Percentiles rank a stretch among this genome's conserved stretches.
phyloP scores from a whole-genome alignment of 35 echinoderm and acorn worm genomes.

The Anneissia japonica region DNA sequence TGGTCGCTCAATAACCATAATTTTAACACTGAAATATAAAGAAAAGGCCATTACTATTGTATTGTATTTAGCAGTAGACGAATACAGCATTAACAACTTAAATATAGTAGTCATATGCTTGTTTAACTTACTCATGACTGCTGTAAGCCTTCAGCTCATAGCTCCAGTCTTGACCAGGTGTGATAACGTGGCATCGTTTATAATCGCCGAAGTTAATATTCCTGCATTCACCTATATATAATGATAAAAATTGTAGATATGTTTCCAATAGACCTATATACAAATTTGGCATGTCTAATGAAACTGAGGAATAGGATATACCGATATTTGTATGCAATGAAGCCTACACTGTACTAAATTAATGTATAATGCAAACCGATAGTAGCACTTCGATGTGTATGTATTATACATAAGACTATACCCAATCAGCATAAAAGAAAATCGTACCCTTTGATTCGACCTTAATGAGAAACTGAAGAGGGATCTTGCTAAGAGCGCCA shows the following conservation, averaged over 20 bases:
- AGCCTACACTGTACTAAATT: too few relatives aligned
- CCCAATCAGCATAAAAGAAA: background rate
- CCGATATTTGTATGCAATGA: too few relatives aligned
- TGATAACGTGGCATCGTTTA: background rate
- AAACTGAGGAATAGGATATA: too few relatives aligned
- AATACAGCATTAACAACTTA: too few relatives aligned
- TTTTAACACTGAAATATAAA: background rate
- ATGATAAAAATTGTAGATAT: background rate
- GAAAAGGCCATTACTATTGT: background rate
- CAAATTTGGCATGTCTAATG: too few relatives aligned
- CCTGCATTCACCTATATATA: background rate
- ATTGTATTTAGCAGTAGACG: too few relatives aligned
- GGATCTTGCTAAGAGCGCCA: background rate
- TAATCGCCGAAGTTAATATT: background rate
- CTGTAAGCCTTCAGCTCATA: background rate
- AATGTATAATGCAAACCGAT: too few relatives aligned
- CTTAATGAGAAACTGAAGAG: background rate
- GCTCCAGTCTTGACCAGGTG: background rate
- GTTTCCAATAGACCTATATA: background rate
- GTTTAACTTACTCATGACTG: background rate
- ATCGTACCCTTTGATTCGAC: background rate
- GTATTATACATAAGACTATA: background rate
- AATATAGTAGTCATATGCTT: background rate
- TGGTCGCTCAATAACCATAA: background rate
- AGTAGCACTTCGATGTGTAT: too few relatives aligned